Conservation (phyloP, 2,888 invertebrate species). For the Schizaphis graminum region DNA sequence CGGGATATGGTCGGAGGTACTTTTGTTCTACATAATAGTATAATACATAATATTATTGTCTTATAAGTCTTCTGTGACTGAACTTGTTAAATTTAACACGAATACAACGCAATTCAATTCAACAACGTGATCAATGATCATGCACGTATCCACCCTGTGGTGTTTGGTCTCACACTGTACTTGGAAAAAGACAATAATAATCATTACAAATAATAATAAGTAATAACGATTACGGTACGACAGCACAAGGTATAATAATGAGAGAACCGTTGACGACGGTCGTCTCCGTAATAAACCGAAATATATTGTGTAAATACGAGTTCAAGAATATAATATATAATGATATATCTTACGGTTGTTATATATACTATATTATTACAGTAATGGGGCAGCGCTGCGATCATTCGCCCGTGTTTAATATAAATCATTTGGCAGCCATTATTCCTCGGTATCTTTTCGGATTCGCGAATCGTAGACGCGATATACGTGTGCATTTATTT, state of each 20-base stretch:
- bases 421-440: constrained; percentile 48
- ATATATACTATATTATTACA: not conserved
- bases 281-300: not conserved
- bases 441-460: constrained; percentile 38
- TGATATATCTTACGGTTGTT: not conserved
- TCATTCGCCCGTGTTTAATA: not conserved
- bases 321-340: not conserved
- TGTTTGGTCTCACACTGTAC: not conserved
- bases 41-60: not conserved
- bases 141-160: not conserved
- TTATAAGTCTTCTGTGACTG: not conserved
- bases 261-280: not conserved
- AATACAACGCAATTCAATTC: not conserved
- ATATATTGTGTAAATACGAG: not conserved
- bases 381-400: not conserved
- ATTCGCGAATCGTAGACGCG: constrained; percentile 13
- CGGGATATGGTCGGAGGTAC: not conserved
- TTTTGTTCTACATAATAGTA: not conserved
- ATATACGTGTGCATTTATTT: not conserved
- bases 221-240: not conserved
- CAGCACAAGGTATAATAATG: not conserved
- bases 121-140: not conserved
- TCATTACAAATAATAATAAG: not conserved
- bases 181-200: not conserved
- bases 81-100: not conserved